Conservation (phyloP, 2,113 vertebrate species). For the Erpornis zantholeuca region DNA sequence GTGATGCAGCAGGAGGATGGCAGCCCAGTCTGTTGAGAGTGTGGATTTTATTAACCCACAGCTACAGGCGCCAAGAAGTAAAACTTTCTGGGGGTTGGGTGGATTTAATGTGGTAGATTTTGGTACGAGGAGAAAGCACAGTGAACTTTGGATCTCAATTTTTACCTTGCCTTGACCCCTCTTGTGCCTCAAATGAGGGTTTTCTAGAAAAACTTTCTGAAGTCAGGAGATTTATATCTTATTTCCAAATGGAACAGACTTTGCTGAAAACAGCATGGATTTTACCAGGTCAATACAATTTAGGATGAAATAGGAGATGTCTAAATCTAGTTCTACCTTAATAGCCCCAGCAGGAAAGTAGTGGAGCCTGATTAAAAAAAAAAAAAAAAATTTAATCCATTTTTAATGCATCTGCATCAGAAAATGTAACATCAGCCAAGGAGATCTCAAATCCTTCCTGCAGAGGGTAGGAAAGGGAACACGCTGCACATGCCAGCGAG, state of each 20-base stretch:
- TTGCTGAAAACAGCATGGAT: background rate
- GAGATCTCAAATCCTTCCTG: slow-evolving; percentile 6
- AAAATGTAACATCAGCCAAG: background rate
- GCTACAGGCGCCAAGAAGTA: background rate
- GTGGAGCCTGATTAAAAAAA: background rate
- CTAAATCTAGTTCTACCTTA: slow-evolving; percentile 6
- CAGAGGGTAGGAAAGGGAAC: background rate
- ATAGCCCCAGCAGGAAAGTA: background rate
- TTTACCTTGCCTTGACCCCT: background rate
- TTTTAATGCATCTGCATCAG: slow-evolving; percentile 18
- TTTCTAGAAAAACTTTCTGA: background rate
- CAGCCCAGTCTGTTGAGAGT: background rate
- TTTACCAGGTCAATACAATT: slow-evolving; percentile 34
- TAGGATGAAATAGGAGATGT: background rate
- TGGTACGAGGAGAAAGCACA: background rate
- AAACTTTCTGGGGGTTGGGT: background rate
- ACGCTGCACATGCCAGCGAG: background rate
- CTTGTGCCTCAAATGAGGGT: background rate
- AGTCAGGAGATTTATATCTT: background rate
- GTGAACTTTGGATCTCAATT: background rate
- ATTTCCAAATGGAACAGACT: slow-evolving; percentile 18
- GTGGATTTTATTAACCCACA: background rate
- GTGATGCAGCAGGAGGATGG: background rate
- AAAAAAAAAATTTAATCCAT: background rate
- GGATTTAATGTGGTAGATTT: background rate